Evolutionary conservation across 2,888 invertebrate genomes (phyloP).

Genomic region (Ethmia dodecea): DNA sequence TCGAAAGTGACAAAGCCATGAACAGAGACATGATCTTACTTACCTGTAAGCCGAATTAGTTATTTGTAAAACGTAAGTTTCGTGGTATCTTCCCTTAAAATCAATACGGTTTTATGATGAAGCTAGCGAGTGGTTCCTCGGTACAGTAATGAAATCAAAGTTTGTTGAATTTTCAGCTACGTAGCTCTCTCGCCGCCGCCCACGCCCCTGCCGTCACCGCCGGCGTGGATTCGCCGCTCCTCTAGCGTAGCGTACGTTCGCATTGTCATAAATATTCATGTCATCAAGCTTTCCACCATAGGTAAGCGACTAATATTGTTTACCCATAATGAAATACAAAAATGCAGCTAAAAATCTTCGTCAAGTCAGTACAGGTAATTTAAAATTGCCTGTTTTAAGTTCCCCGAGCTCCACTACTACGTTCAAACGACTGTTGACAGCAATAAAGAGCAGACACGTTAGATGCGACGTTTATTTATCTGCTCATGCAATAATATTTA

Average conservation of each 20-base stretch:
- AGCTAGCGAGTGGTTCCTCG: constrained; percentile 28
- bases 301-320: constrained; percentile 32
- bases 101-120: constrained; percentile 12
- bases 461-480: constrained; percentile 25
- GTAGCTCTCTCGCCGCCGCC: constrained; percentile 39
- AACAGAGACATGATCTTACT: too few relatives aligned
- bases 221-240: constrained; percentile 44
- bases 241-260: constrained; percentile 43
- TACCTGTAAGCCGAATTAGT: too few relatives aligned
- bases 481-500: constrained; percentile 15
- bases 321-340: constrained; percentile 29
- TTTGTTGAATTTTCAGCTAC: constrained; percentile 46
- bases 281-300: constrained; percentile 32
- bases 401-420: too few relatives aligned
- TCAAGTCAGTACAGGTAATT: too few relatives aligned
- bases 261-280: constrained; percentile 44
- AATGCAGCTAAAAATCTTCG: too few relatives aligned
- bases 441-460: constrained; percentile 18
- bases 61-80: too few relatives aligned
- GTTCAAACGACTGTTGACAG: too few relatives aligned
- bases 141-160: constrained; percentile 28
- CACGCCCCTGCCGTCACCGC: constrained; percentile 35
- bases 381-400: too few relatives aligned
- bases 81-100: too few relatives aligned
- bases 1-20: too few relatives aligned